Conservation (phyloP, 2,113 vertebrate species). For the Prinia subflava region DNA sequence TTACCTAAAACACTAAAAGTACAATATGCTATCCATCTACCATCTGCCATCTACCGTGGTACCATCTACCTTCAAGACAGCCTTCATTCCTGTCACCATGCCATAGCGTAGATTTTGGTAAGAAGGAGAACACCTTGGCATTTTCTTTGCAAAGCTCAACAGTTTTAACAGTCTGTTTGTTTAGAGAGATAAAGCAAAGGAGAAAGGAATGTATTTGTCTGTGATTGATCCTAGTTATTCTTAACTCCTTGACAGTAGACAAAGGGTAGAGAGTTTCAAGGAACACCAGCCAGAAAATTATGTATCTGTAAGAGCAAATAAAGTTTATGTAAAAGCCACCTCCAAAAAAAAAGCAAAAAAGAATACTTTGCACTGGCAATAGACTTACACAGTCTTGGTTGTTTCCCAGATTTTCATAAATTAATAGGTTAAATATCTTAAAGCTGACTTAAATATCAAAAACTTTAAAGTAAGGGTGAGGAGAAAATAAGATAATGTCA, state of each 20-base stretch:
- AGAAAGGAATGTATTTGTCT: not conserved
- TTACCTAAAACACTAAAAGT: not conserved
- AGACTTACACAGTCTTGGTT: not conserved
- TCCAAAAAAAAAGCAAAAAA: not conserved
- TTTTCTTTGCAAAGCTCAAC: not conserved
- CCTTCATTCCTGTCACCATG: not conserved
- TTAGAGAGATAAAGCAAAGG: not conserved
- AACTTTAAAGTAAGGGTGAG: not conserved
- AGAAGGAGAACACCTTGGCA: not conserved
- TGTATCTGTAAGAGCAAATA: not conserved
- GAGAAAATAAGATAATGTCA: not conserved
- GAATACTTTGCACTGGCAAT: not conserved
- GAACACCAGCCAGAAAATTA: not conserved
- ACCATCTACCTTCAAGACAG: not conserved
- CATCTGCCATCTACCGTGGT: not conserved
- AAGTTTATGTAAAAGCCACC: not conserved
- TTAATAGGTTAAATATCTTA: not conserved
- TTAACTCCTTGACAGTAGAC: not conserved
- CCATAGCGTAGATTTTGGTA: not conserved
- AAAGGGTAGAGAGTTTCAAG: not conserved
- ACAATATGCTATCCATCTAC: not conserved
- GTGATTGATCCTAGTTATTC: not conserved
- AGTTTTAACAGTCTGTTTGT: not conserved
- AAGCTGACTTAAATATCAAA: not conserved
- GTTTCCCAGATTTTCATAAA: not conserved